These are phyloP conservation scores for Paramuricea clavata DNA, from an alignment of 92 coral and sea anemone genomes.

Conservation along the genomic window DNA sequence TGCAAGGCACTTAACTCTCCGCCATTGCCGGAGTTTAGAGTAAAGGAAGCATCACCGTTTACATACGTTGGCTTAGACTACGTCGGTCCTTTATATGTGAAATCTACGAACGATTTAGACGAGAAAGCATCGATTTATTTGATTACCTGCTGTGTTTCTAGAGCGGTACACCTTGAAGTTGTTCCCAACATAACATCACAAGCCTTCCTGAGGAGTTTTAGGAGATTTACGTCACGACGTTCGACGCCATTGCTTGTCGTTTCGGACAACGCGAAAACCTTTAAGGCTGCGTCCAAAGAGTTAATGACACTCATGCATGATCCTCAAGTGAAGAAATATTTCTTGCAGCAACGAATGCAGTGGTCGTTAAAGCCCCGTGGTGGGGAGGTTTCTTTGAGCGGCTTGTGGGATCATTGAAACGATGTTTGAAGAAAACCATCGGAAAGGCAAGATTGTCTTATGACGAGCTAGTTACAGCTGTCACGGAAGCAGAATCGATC, in stretches of 20 bases:
- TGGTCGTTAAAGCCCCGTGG: constrained; percentile 76
- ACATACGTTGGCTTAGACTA: constrained; percentile 56
- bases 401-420: constrained; percentile 55
- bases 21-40: constrained; percentile 66
- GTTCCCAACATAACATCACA: constrained; percentile 51
- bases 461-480: constrained; percentile 61
- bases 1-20: constrained; percentile 54
- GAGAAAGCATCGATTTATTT: constrained; percentile 64
- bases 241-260: constrained; percentile 40
- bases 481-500: constrained; percentile 57
- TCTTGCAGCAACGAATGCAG: constrained; percentile 43
- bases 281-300: constrained; percentile 59
- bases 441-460: constrained; percentile 65
- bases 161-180: constrained; percentile 71
- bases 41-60: constrained; percentile 55
- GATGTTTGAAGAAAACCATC: constrained; percentile 62
- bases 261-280: constrained; percentile 69
- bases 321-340: constrained; percentile 35
- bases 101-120: constrained; percentile 16
- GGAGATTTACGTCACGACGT: constrained; percentile 62
- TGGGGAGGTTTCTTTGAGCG: constrained; percentile 73
- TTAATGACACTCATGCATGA: constrained; percentile 24
- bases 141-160: constrained; percentile 55
- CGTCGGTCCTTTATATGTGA: constrained; percentile 64
- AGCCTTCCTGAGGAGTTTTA: constrained; percentile 58